Evolutionary conservation across 2,113 vertebrate genomes (phyloP).

Genomic region (Rhinogobius similis): DNA sequence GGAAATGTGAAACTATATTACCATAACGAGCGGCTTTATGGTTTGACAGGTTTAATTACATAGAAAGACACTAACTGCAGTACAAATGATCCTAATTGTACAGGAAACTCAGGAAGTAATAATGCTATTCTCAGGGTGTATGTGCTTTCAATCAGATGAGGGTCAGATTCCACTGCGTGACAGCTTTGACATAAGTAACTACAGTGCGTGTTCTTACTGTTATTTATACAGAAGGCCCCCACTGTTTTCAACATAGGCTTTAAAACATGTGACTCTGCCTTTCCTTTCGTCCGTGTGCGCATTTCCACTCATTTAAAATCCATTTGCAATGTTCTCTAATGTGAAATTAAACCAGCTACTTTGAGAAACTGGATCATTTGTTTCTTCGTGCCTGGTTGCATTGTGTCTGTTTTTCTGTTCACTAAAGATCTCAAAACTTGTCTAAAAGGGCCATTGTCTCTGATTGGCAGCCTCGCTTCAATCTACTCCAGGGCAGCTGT

Average conservation of each 20-base stretch:
- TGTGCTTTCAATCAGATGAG: neutral
- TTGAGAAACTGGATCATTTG: neutral
- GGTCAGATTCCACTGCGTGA: neutral
- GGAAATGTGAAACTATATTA: slow-evolving; percentile 5
- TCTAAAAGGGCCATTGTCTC: too few species aligned
- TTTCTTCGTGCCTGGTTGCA: too few species aligned
- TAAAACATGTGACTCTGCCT: neutral
- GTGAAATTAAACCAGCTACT: neutral
- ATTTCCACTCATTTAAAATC: neutral
- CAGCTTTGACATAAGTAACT: neutral
- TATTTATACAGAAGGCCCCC: neutral
- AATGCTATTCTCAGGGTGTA: neutral
- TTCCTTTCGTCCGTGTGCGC: neutral
- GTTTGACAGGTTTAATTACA: neutral
- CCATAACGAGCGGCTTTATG: neutral
- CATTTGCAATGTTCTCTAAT: neutral
- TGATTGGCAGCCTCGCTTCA: too few species aligned
- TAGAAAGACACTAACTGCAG: neutral
- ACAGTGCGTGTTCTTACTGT: neutral
- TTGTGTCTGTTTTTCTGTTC: too few species aligned
- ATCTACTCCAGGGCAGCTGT: neutral
- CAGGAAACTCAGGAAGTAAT: neutral
- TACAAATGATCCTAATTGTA: neutral
- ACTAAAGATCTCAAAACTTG: too few species aligned
- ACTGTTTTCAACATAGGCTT: neutral